A percentile compares a stretch with the other conserved stretches of the same genome.
These are phyloP conservation scores for Eupithecia exiguata DNA, from an alignment of 2,888 invertebrate genomes.

Conservation along the genomic window DNA sequence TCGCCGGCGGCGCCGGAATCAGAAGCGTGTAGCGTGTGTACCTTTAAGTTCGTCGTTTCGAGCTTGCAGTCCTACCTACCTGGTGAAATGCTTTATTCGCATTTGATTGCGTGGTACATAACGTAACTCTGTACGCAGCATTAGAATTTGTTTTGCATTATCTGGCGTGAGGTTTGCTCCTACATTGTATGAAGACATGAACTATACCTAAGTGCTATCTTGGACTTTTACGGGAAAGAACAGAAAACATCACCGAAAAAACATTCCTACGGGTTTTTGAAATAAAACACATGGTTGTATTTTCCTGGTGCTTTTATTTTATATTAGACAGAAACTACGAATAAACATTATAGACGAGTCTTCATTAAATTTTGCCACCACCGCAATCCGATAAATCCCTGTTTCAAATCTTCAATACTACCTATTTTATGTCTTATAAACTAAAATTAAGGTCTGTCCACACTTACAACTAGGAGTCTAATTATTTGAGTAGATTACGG, in stretches of 20 bases:
- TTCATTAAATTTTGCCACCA: neutral
- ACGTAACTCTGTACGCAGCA: too few relatives aligned
- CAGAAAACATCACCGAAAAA: conserved; percentile 69
- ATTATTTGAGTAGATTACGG: neutral
- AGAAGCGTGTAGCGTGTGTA: too few relatives aligned
- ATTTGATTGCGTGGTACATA: too few relatives aligned
- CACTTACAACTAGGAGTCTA: neutral
- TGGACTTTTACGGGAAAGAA: conserved; percentile 84
- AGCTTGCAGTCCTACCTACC: too few relatives aligned
- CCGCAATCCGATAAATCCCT: conserved; percentile 14
- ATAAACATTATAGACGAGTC: conserved; percentile 12
- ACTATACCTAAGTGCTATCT: too few relatives aligned
- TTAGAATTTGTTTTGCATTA: too few relatives aligned
- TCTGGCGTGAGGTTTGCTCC: too few relatives aligned
- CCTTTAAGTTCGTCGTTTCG: too few relatives aligned
- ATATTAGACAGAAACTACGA: conserved; percentile 3
- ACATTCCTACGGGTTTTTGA: conserved; percentile 83
- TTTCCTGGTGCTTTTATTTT: conserved; percentile 40
- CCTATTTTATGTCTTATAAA: conserved; percentile 4
- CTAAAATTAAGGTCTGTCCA: conserved; percentile 24
- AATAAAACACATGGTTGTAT: conserved; percentile 60
- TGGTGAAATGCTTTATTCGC: too few relatives aligned
- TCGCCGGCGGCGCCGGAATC: too few relatives aligned
- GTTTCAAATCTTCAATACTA: conserved; percentile 2
- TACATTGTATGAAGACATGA: too few relatives aligned